Percentiles rank a stretch among this genome's conserved stretches.
Evolutionary conservation across 2,797 vertebrate genomes (phyloP).

Genomic region (Spizella passerina): DNA sequence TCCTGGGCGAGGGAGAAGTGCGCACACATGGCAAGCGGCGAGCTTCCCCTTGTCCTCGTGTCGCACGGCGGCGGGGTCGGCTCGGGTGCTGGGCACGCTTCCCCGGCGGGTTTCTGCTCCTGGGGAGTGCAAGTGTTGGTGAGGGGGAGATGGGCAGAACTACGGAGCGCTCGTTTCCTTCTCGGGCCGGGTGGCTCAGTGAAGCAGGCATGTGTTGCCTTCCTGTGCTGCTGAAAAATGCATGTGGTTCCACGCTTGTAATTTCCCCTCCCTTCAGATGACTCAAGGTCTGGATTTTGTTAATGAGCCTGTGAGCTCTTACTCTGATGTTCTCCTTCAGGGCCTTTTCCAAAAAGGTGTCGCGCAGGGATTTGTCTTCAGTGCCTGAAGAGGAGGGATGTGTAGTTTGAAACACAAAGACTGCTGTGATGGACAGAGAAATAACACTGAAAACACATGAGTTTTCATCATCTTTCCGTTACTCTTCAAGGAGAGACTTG

Average conservation of each 20-base stretch:
- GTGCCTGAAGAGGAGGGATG: not conserved
- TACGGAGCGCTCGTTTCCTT: not conserved
- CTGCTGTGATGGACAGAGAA: not conserved
- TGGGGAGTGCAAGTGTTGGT: not conserved
- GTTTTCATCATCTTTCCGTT: not conserved
- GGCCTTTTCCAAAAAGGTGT: not conserved
- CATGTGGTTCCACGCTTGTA: conserved; percentile 40
- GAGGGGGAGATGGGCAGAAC: not conserved
- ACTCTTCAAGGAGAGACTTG: not conserved
- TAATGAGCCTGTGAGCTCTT: not conserved
- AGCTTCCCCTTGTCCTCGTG: not conserved
- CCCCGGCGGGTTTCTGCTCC: not conserved
- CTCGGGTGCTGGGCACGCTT: not conserved
- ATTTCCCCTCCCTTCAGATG: conserved; percentile 41
- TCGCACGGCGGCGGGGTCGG: not conserved
- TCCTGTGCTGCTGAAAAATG: conserved; percentile 32
- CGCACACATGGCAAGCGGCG: conserved; percentile 4
- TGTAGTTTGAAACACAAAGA: not conserved
- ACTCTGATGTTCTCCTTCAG: not conserved
- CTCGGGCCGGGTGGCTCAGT: not conserved
- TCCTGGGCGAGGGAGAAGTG: conserved; percentile 26
- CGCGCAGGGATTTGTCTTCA: not conserved
- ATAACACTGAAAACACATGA: not conserved
- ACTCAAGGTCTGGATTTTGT: conserved; percentile 58
- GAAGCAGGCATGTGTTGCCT: not conserved